Percentiles rank a stretch among this genome's conserved stretches.
phyloP scores from a whole-genome alignment of 2,113 vertebrate species.

The Daboia siamensis region DNA sequence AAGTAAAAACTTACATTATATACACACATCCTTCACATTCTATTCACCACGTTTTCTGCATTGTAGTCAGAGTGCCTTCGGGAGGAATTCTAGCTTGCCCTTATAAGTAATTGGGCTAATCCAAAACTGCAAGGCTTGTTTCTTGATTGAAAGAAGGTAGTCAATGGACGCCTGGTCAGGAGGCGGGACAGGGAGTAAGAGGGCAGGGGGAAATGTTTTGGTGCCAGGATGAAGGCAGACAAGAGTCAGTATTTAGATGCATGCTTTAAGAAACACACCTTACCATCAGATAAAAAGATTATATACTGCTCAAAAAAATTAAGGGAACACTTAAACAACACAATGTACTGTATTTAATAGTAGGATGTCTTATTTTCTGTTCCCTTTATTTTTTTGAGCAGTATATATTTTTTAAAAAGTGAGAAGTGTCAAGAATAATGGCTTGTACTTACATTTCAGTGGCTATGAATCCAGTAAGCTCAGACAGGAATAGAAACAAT shows the following conservation, averaged over 20 bases:
- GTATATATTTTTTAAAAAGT: slow-evolving; percentile 4
- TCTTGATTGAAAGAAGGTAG: background rate
- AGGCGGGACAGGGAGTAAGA: background rate
- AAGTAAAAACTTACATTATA: too few species aligned
- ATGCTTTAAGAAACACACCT: background rate
- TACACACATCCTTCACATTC: too few species aligned
- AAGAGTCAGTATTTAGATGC: background rate
- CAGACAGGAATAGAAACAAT: slow-evolving; percentile 97
- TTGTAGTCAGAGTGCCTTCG: background rate
- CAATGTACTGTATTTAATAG: too few species aligned
- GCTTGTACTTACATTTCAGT: slow-evolving; percentile 94
- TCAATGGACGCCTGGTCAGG: background rate
- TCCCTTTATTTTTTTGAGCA: too few species aligned
- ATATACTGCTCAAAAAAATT: background rate
- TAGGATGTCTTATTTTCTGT: too few species aligned
- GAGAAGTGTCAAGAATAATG: slow-evolving; percentile 4
- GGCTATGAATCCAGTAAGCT: slow-evolving; percentile 96
- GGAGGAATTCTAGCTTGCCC: background rate
- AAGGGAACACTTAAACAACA: too few species aligned
- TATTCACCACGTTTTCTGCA: background rate
- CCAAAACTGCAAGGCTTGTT: background rate
- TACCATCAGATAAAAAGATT: background rate
- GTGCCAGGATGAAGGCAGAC: background rate
- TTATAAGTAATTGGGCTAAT: background rate
- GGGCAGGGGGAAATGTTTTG: background rate